Conservation (phyloP, 2,797 vertebrate species). For the Orestias chungarensis region DNA sequence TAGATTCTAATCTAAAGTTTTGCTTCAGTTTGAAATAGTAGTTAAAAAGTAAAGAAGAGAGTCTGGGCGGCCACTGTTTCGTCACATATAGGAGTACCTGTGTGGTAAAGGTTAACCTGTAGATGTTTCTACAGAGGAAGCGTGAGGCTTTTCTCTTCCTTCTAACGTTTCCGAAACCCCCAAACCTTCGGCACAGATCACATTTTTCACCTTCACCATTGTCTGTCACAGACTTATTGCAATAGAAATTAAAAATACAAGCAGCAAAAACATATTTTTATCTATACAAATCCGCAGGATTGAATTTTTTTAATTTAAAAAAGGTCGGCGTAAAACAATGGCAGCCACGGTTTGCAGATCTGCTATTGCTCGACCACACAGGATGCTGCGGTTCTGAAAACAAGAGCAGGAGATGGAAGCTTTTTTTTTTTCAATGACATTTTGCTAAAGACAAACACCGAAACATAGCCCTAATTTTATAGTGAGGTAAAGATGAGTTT, state of each 20-base stretch:
- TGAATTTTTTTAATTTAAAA: background rate
- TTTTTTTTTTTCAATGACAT: background rate
- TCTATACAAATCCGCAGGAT: background rate
- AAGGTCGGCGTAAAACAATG: background rate
- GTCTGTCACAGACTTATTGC: background rate
- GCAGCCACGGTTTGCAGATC: background rate
- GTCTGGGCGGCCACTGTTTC: background rate
- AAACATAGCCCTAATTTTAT: background rate
- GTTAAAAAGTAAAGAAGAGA: background rate
- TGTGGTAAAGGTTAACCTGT: background rate
- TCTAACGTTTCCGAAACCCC: background rate
- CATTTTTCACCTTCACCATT: background rate
- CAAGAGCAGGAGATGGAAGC: background rate
- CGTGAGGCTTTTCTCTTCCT: background rate
- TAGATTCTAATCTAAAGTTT: too few species aligned
- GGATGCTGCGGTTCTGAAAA: constrained; percentile 1
- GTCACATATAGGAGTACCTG: background rate
- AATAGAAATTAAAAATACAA: background rate
- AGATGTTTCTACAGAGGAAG: background rate
- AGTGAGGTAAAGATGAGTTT: background rate
- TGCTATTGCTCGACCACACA: background rate
- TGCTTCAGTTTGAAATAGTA: background rate
- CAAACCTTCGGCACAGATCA: background rate
- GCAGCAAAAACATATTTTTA: background rate
- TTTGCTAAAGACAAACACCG: background rate